A percentile compares a stretch with the other conserved stretches of the same genome.
These are phyloP conservation scores for Tiphia femorata DNA, from an alignment of 2,888 invertebrate species.

Conservation along the genomic window DNA sequence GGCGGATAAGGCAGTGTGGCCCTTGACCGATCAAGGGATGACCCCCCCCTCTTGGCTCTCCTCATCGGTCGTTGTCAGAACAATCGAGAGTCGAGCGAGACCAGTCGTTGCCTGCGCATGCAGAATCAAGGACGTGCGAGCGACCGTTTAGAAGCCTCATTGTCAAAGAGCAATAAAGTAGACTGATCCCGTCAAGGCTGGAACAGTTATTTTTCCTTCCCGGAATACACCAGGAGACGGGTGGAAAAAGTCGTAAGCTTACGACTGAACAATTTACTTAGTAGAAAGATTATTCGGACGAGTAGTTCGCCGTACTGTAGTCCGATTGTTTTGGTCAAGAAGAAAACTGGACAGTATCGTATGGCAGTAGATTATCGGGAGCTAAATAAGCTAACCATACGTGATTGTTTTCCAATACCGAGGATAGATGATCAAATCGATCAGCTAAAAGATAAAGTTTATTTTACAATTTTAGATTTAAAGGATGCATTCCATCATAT, in stretches of 20 bases:
- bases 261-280: background rate
- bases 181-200: too few relatives aligned
- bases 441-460: background rate
- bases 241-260: too few relatives aligned
- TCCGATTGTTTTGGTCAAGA: conserved; percentile 16
- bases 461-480: background rate
- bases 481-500: background rate
- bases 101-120: too few relatives aligned
- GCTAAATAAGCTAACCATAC: background rate
- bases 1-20: too few relatives aligned
- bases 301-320: conserved; percentile 13
- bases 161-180: conserved; percentile 10
- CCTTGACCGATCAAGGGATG: too few relatives aligned
- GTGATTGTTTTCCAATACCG: background rate
- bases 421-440: background rate
- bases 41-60: too few relatives aligned
- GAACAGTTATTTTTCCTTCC: too few relatives aligned
- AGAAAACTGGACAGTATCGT: conserved; percentile 12
- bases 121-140: too few relatives aligned
- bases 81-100: too few relatives aligned
- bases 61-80: too few relatives aligned
- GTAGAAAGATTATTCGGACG: background rate
- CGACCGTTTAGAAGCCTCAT: conserved; percentile 8
- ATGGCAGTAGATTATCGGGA: background rate
- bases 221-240: too few relatives aligned